Evolutionary conservation across 2,113 vertebrate genomes (phyloP).

Genomic region (Tringa solitaria): DNA sequence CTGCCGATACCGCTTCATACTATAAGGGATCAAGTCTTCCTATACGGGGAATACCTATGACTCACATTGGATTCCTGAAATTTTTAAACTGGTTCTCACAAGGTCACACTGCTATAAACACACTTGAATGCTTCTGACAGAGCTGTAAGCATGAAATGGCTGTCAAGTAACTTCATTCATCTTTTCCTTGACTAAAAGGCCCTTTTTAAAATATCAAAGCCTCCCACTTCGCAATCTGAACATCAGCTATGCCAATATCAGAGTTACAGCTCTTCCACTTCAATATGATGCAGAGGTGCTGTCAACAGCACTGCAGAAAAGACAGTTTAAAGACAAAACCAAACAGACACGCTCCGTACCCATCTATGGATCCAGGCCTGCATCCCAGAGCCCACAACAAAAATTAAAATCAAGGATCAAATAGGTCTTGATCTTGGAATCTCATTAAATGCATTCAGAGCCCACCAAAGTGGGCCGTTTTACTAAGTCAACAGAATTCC

Average conservation of each 20-base stretch:
- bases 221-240: neutral
- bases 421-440: neutral
- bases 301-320: neutral
- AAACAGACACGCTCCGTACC: fast-evolving
- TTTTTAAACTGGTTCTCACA: neutral
- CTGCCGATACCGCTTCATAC: neutral
- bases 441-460: neutral
- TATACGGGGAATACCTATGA: neutral
- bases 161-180: neutral
- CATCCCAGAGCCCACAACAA: neutral
- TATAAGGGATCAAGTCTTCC: neutral
- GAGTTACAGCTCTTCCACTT: neutral
- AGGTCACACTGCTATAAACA: neutral
- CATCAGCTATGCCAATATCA: neutral
- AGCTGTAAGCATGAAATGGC: neutral
- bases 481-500: neutral
- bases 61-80: neutral
- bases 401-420: neutral
- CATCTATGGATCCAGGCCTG: neutral
- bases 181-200: neutral
- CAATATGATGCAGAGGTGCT: neutral
- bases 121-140: neutral
- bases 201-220: neutral
- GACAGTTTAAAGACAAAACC: neutral
- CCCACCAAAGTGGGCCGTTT: neutral